phyloP scores from a whole-genome alignment of 1,140 invertebrate species.

The Charaxes varanes region DNA sequence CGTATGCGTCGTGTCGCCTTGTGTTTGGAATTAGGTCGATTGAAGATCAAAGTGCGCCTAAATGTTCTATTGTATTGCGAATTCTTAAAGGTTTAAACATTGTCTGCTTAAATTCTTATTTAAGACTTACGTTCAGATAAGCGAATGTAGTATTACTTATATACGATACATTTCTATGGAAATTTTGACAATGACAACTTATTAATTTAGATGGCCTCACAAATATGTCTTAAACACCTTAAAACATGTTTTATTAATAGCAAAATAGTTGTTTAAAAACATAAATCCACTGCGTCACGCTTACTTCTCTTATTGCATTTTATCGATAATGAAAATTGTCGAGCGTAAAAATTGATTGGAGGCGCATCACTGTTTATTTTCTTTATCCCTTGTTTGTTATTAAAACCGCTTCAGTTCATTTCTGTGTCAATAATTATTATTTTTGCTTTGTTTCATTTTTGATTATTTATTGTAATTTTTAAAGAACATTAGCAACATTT shows the following conservation, averaged over 20 bases:
- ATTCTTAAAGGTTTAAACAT: background rate
- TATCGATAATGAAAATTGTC: conserved; percentile 1
- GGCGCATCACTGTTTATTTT: conserved; percentile 16
- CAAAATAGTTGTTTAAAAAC: no score
- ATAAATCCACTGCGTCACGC: no score
- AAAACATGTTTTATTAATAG: background rate
- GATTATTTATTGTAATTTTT: conserved; percentile 8
- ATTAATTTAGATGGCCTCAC: no score
- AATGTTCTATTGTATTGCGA: conserved; percentile 1
- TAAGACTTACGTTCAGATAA: no score
- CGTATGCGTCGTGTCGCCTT: conserved; percentile 46
- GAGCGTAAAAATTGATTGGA: conserved; percentile 17
- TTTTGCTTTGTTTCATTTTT: no score
- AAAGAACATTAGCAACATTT: no score
- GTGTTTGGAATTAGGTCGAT: conserved; percentile 35
- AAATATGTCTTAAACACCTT: no score
- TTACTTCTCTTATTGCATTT: no score
- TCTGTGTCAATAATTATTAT: conserved; percentile 23
- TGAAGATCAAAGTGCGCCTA: conserved; percentile 20
- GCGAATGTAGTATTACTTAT: no score
- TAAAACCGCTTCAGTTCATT: conserved; percentile 18
- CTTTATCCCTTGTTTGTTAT: conserved; percentile 23
- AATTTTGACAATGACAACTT: background rate
- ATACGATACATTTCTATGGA: background rate
- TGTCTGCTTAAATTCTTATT: no score